Conservation (phyloP, 2,888 invertebrate genomes). For the Psococerastis gibbosa region DNA sequence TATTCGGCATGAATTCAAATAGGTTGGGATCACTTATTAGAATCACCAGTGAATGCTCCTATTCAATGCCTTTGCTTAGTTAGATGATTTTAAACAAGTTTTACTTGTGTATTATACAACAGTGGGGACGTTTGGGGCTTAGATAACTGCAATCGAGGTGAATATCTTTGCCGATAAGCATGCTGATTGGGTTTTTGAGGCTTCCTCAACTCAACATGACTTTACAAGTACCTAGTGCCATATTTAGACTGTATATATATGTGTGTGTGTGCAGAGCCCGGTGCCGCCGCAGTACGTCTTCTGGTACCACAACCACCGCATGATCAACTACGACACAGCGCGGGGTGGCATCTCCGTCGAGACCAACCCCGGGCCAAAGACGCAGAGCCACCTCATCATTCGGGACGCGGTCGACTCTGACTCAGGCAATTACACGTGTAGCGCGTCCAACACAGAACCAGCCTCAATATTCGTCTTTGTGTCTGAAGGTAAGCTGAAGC, state of each 20-base stretch:
- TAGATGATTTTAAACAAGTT: no score
- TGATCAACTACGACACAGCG: conserved; percentile 81
- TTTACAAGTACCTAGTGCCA: no score
- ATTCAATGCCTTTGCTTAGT: no score
- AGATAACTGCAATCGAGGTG: conserved; percentile 12
- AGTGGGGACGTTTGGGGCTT: no score
- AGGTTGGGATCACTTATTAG: no score
- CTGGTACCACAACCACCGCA: conserved; percentile 87
- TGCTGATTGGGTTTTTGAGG: conserved; percentile 11
- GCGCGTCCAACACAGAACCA: conserved; percentile 74
- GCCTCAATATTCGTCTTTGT: conserved; percentile 81
- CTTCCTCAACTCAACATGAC: no score
- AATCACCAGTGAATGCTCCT: no score
- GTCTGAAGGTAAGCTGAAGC: conserved; percentile 70
- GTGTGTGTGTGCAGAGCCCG: conserved; percentile 69
- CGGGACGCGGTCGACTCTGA: conserved; percentile 63
- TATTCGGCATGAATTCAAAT: no score
- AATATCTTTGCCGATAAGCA: conserved; percentile 8
- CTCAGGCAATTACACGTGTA: conserved; percentile 83
- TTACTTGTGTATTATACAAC: no score
- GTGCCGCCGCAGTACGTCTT: conserved; percentile 86
- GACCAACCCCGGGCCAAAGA: conserved; percentile 66
- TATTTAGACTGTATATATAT: no score
- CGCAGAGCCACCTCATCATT: conserved; percentile 70
- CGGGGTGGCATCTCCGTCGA: conserved; percentile 64